Percentiles rank a stretch among this genome's conserved stretches.
Evolutionary conservation across 2,888 invertebrate genomes (phyloP).

Genomic region (Rotaria sp.): DNA sequence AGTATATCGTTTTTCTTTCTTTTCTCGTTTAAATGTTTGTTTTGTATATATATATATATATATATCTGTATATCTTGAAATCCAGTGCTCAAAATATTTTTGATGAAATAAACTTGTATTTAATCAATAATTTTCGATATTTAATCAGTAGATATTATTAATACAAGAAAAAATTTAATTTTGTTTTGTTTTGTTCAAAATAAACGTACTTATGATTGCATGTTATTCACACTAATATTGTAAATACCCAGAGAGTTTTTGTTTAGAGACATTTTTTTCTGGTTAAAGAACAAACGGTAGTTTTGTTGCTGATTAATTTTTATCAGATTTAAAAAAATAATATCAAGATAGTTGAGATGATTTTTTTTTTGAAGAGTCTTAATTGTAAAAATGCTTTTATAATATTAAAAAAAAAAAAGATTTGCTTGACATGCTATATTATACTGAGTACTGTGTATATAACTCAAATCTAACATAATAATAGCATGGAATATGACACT

Average conservation of each 20-base stretch:
- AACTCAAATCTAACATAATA: too few species aligned
- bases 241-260: background rate
- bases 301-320: background rate
- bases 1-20: background rate
- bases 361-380: background rate
- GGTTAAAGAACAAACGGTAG: too few species aligned
- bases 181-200: background rate
- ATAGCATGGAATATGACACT: too few species aligned
- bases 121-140: background rate
- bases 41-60: background rate
- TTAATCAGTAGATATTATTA: background rate
- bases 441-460: too few species aligned
- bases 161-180: background rate
- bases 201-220: background rate
- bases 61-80: background rate
- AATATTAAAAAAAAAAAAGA: background rate
- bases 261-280: background rate
- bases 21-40: background rate
- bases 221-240: background rate
- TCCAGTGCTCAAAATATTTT: background rate
- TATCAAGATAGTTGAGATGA: background rate
- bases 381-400: background rate
- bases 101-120: background rate
- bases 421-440: background rate
- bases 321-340: background rate